Evolutionary conservation across 2,888 invertebrate genomes (phyloP).

Genomic region (Harmothoe impar): DNA sequence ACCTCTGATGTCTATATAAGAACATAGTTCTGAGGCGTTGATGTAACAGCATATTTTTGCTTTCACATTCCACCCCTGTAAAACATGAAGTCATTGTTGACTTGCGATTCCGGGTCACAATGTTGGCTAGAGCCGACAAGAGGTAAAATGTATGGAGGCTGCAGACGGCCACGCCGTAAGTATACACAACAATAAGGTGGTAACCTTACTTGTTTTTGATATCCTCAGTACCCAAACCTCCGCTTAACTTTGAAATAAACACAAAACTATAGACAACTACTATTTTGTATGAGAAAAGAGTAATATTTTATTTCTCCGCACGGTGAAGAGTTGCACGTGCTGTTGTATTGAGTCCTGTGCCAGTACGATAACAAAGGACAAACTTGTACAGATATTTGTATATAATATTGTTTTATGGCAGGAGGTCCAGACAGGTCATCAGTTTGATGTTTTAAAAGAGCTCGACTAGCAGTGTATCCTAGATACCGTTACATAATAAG

Average conservation of each 20-base stretch:
- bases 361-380: neutral
- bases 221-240: neutral
- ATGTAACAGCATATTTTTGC: constrained; percentile 66
- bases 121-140: constrained; percentile 64
- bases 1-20: constrained; percentile 9
- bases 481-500: too few relatives aligned
- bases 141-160: constrained; percentile 62
- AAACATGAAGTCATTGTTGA: constrained; percentile 66
- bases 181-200: constrained; percentile 45
- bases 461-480: too few relatives aligned
- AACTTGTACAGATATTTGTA: neutral
- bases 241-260: neutral
- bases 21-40: constrained; percentile 36
- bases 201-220: constrained; percentile 56
- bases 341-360: neutral
- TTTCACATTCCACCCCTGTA: constrained; percentile 66
- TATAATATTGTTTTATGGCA: neutral
- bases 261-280: neutral
- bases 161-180: constrained; percentile 50
- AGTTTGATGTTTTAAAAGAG: too few relatives aligned
- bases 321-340: constrained; percentile 2
- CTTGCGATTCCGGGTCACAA: constrained; percentile 64
- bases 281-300: neutral
- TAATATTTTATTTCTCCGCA: neutral
- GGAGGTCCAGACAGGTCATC: neutral